Percentiles rank a stretch among this genome's conserved stretches.
Conservation (phyloP, 2,113 vertebrate species). For the Thunnus maccoyii region DNA sequence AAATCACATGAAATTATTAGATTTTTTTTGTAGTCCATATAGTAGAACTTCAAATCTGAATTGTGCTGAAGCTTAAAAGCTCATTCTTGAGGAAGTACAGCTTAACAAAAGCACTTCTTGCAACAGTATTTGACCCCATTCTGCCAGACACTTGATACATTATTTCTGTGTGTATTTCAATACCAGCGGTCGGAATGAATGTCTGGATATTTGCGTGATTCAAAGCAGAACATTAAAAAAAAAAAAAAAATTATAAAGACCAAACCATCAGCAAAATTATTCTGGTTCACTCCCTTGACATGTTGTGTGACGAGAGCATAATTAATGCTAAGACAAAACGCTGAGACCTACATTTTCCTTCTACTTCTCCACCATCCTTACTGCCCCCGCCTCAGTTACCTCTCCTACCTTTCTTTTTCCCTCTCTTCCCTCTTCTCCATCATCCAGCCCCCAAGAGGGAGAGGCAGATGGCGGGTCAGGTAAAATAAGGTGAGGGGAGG, state of each 20-base stretch:
- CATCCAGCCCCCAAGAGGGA: slow-evolving; percentile 39
- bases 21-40: not conserved
- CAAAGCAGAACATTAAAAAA: not conserved
- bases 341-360: slow-evolving; percentile 57
- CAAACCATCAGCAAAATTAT: slow-evolving; percentile 30
- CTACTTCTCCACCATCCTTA: slow-evolving; percentile 16
- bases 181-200: slow-evolving; percentile 1
- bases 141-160: slow-evolving; percentile 24
- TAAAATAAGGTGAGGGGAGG: slow-evolving; percentile 51
- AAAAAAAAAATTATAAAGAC: not conserved
- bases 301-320: slow-evolving; percentile 50
- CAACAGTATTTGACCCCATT: slow-evolving; percentile 32
- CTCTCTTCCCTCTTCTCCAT: slow-evolving; percentile 9
- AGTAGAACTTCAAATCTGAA: slow-evolving; percentile 26
- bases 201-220: not conserved
- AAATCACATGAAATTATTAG: slow-evolving; percentile 28
- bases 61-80: slow-evolving; percentile 10
- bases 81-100: not conserved
- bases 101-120: slow-evolving; percentile 24
- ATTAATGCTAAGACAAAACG: slow-evolving; percentile 54
- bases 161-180: slow-evolving; percentile 4
- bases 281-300: slow-evolving; percentile 40
- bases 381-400: slow-evolving; percentile 1
- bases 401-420: not conserved
- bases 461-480: slow-evolving; percentile 69